Evolutionary conservation across 2,888 invertebrate genomes (phyloP).

Genomic region (Polyploca ridens): DNA sequence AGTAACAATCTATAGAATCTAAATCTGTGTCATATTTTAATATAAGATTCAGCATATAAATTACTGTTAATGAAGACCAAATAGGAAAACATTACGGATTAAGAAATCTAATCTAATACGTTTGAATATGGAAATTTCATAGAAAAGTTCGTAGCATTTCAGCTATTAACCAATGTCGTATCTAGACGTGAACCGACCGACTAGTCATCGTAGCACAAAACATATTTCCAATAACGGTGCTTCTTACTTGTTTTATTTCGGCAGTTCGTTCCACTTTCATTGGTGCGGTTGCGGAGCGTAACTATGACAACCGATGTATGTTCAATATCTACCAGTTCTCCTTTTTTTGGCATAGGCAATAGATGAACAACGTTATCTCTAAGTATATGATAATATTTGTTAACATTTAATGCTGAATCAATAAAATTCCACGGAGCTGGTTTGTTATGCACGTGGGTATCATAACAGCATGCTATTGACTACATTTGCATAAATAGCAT

Average conservation of each 20-base stretch:
- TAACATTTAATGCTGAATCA: slow-evolving; percentile 6
- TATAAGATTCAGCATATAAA: too few species aligned
- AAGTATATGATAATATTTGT: not conserved
- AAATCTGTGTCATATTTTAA: too few species aligned
- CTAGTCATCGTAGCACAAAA: slow-evolving; percentile 27
- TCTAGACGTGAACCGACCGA: slow-evolving; percentile 18
- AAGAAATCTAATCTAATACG: too few species aligned
- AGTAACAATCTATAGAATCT: too few species aligned
- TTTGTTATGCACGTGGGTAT: slow-evolving; percentile 11
- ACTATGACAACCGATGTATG: slow-evolving; percentile 65
- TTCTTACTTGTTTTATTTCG: slow-evolving; percentile 57
- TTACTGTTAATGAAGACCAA: too few species aligned
- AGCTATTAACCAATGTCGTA: slow-evolving; percentile 8
- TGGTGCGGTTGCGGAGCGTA: slow-evolving; percentile 58
- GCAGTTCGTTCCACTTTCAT: slow-evolving; percentile 74
- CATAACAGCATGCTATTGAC: not conserved
- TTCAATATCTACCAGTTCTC: slow-evolving; percentile 53
- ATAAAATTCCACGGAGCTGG: slow-evolving; percentile 13
- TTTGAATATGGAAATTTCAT: too few species aligned
- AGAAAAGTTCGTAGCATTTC: not conserved
- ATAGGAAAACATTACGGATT: too few species aligned
- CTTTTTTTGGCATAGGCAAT: slow-evolving; percentile 30
- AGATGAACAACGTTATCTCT: not conserved
- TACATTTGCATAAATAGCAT: slow-evolving; percentile 1
- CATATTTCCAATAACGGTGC: slow-evolving; percentile 52